Percentiles rank a stretch among this genome's conserved stretches.
Evolutionary conservation across 2,797 vertebrate species (phyloP).

Genomic region (Lagodon rhomboides): DNA sequence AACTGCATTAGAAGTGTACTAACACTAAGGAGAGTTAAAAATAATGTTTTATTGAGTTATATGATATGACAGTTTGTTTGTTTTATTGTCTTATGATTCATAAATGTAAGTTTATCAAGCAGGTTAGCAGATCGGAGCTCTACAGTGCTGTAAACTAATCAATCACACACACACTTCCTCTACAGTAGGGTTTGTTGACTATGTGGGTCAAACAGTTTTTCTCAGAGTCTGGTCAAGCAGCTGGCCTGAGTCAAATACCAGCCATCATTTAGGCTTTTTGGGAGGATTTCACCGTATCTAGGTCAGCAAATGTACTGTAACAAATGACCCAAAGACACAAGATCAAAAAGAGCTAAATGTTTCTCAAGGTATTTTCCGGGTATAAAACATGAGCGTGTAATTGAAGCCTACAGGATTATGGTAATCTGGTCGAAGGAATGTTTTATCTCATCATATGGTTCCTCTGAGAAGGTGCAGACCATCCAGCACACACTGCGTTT

Average conservation of each 20-base stretch:
- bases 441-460: constrained; percentile 49
- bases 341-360: constrained; percentile 30
- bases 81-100: constrained; percentile 8
- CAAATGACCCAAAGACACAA: constrained; percentile 28
- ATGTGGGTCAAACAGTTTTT: constrained; percentile 35
- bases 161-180: constrained; percentile 34
- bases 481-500: not conserved
- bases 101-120: not conserved
- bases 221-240: constrained; percentile 11
- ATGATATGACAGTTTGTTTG: not conserved
- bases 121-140: not conserved
- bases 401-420: constrained; percentile 47
- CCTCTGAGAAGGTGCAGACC: constrained; percentile 28
- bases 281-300: constrained; percentile 25
- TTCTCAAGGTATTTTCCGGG: constrained; percentile 42
- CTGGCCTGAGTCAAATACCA: constrained; percentile 22
- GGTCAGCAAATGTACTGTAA: constrained; percentile 34
- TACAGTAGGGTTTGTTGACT: constrained; percentile 1
- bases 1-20: too few species aligned
- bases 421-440: constrained; percentile 63
- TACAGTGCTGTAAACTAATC: not conserved
- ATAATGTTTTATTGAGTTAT: too few species aligned
- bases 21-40: too few species aligned
- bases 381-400: constrained; percentile 44
- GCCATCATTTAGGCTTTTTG: constrained; percentile 15